Evolutionary conservation across 1,140 invertebrate species (phyloP).

Genomic region (Drosophila truncata): DNA sequence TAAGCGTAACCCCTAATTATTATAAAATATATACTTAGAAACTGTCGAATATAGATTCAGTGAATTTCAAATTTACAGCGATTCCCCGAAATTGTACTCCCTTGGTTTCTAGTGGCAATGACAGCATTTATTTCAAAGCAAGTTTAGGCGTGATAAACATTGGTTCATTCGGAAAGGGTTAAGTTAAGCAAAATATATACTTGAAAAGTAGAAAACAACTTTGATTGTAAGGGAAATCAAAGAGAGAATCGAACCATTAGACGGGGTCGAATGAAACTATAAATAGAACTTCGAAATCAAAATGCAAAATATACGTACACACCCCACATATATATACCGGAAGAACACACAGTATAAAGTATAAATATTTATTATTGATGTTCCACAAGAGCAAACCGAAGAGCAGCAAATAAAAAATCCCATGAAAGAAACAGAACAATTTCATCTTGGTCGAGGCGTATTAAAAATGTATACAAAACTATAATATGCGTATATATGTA

Average conservation of each 20-base stretch:
- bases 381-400: slow-evolving; percentile 32
- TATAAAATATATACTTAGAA: slow-evolving; percentile 25
- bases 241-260: slow-evolving; percentile 20
- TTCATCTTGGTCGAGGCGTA: slow-evolving; percentile 47
- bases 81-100: slow-evolving; percentile 13
- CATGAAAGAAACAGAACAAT: slow-evolving; percentile 40
- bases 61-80: slow-evolving; percentile 42
- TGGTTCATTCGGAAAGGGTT: slow-evolving; percentile 52
- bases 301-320: slow-evolving; percentile 45
- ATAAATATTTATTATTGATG: slow-evolving; percentile 55
- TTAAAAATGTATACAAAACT: slow-evolving; percentile 61
- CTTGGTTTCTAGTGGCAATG: slow-evolving; percentile 36
- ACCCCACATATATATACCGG: slow-evolving; percentile 12
- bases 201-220: slow-evolving; percentile 75
- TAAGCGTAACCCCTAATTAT: slow-evolving; percentile 27
- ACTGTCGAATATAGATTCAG: slow-evolving; percentile 42
- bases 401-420: slow-evolving; percentile 10
- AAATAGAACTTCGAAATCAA: slow-evolving; percentile 35
- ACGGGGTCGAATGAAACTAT: slow-evolving; percentile 16
- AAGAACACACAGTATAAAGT: slow-evolving; percentile 25
- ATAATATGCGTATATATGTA: slow-evolving; percentile 65
- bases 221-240: slow-evolving; percentile 49
- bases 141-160: slow-evolving; percentile 72
- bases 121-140: slow-evolving; percentile 46
- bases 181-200: slow-evolving; percentile 52